Base-by-base conservation (phyloP, 2,888 invertebrate genomes). In the Galerucella nymphaeae region DNA sequence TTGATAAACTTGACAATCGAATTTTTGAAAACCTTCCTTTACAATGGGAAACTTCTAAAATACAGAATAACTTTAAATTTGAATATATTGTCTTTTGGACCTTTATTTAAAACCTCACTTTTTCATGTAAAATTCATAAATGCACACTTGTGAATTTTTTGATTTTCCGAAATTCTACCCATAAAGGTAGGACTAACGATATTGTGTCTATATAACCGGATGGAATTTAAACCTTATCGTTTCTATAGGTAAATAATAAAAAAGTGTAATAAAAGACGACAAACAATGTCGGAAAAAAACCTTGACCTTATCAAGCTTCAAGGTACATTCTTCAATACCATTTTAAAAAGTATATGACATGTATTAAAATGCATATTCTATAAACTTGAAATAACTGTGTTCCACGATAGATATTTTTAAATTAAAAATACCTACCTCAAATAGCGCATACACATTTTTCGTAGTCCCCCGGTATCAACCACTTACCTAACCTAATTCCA, bases 401-500 rank as follows among this genome's bases (percentile, higher is more conserved):
- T 38, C 9, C 8, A 38, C 9, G 5, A 30, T 30, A 30, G 30
- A 30, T 30, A 6, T 30, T 30, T 30, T 30, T 42, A 42, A 42
- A 42, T 42, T 42, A 13, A 42, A 13, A 42, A 42, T 10, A 30
- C 30, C 30, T 30, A 10, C 13, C n/a, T n/a, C n/a, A n/a, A 42
- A 11, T 42, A 42, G 13, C 42, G 45, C 5, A 45, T 45, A n/a
- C 13, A 11, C 6, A 66, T 41, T 23, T 57, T 38, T 66, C 13
- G 38, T 16, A 57, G 16, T 45, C n/a, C 23, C 18, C 48, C 48
- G n/a, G 45, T 50, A 61, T 38, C 48, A 68, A 61, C 68, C 61
- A 61, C 61, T 62, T 62, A 55, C 50, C 55, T 69, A 62, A 69
- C 69, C 50, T 41, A 68, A 53, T 62, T 69, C 62, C 41, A 58